A percentile compares a stretch with the other conserved stretches of the same genome.
Conservation (phyloP, 2,113 vertebrate species). For the Aldabrachelys gigantea region DNA sequence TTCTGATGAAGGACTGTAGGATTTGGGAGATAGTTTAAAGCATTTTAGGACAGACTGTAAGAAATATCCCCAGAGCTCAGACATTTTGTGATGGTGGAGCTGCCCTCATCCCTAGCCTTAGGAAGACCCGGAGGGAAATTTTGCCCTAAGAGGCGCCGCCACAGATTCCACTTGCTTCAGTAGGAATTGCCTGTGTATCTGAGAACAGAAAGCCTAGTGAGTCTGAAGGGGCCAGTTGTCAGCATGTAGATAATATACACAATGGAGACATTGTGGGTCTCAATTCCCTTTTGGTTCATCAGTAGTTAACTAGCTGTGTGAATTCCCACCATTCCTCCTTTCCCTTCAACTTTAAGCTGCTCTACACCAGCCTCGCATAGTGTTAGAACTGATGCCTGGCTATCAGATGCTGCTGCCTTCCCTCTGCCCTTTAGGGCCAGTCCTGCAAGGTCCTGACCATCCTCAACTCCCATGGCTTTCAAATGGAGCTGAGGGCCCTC, state of each 20-base stretch:
- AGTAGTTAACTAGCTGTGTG: neutral
- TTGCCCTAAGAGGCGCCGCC: neutral
- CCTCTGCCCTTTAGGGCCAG: neutral
- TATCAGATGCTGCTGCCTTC: neutral
- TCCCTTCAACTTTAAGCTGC: neutral
- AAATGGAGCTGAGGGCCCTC: neutral
- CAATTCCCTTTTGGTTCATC: neutral
- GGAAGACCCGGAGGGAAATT: neutral
- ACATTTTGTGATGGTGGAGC: neutral
- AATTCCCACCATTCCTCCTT: neutral
- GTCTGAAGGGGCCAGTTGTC: neutral
- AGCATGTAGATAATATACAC: neutral
- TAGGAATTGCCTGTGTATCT: fast-evolving
- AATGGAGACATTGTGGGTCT: neutral
- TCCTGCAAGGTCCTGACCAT: neutral
- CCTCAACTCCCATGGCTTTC: neutral
- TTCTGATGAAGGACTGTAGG: neutral
- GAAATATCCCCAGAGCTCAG: too few species aligned
- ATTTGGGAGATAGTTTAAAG: neutral
- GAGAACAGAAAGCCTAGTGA: fast-evolving
- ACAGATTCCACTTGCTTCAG: neutral
- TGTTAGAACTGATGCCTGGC: neutral
- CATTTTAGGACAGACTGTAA: neutral
- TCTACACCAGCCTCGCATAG: neutral
- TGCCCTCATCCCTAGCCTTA: neutral